Evolutionary conservation across 2,888 invertebrate species (phyloP).

Genomic region (Fabriciana adippe): DNA sequence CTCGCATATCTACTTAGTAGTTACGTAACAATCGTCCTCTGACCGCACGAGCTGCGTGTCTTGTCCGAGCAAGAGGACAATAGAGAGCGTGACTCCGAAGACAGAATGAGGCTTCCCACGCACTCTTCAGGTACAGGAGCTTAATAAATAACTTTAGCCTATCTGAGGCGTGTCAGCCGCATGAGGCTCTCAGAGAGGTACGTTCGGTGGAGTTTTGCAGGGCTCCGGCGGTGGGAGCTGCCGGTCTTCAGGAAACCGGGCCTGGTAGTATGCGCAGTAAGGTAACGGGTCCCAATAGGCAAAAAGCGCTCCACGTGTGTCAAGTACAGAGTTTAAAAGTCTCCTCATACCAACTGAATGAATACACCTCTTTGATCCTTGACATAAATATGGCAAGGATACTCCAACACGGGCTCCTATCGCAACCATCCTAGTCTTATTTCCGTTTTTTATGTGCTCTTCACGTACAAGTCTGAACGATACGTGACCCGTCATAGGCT

Average conservation of each 20-base stretch:
- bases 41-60: slow-evolving; percentile 44
- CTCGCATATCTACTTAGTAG: slow-evolving; percentile 77
- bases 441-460: slow-evolving; percentile 73
- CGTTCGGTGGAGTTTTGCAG: slow-evolving; percentile 80
- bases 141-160: slow-evolving; percentile 63
- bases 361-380: slow-evolving; percentile 85
- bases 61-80: slow-evolving; percentile 43
- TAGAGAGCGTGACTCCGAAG: slow-evolving; percentile 48
- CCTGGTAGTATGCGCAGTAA: slow-evolving; percentile 92
- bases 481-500: slow-evolving; percentile 89
- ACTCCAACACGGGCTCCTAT: slow-evolving; percentile 89
- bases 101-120: slow-evolving; percentile 56
- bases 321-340: slow-evolving; percentile 86
- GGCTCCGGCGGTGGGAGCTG: slow-evolving; percentile 77
- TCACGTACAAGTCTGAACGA: slow-evolving; percentile 89
- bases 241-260: slow-evolving; percentile 85
- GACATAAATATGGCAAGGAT: slow-evolving; percentile 90
- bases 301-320: slow-evolving; percentile 90
- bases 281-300: slow-evolving; percentile 93
- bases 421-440: slow-evolving; percentile 63
- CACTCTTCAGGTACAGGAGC: slow-evolving; percentile 80
- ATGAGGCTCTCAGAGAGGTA: slow-evolving; percentile 64
- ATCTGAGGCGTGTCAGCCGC: slow-evolving; percentile 37
- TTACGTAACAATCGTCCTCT: slow-evolving; percentile 72
- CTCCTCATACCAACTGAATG: slow-evolving; percentile 84